Evolutionary conservation across 1,140 invertebrate genomes (phyloP), one percentile per base, ranked within the genome.

Genomic region (Neodiprion virginianus): DNA sequence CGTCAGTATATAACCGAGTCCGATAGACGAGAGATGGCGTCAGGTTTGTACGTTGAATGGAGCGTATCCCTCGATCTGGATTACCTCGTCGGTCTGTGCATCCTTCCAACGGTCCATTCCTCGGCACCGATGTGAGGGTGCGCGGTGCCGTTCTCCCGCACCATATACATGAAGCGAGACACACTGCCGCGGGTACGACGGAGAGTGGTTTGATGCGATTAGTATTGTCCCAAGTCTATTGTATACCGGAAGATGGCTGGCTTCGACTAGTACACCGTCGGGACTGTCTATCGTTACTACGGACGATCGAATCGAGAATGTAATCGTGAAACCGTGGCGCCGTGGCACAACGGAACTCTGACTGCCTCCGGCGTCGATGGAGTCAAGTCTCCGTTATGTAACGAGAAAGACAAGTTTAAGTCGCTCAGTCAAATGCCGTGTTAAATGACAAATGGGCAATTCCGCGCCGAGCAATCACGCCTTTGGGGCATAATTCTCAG

Each of bases 181-280:
- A 61, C 53, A 61, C 53, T 61, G 8, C 11, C 53, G 3, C 28
- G 73, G 73, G 78, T 76, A 75, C 77, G 75, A 75, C 73, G 73
- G 81, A 79, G 78, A 75, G 78, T 76, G 74, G 78, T 82, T 79
- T 84, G 79, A 84, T 83, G 81, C 80, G 81, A 83, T 83, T 84
- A 84, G 80, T 80, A 83, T 83, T 84, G 80, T 84, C 81, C 80
- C 74, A 80, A 76, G 74, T 77, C 74, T 76, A 80, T 79, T 81
- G 78, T 81, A 77, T 73, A 69, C 78, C 77, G 80, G 78, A 79
- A 80, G 79, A 80, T 80, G 80, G 76, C 79, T 72, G 75, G 78
- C 78, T 77, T 79, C 72, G 68, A 61, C 75, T 73, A 77, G 74
- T 61, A 61, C 53, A 61, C 53, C 53, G n/a, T 17, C 53, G 53